Evolutionary conservation across 1,140 invertebrate genomes (phyloP).

Genomic region (Cyclargus thomasi): DNA sequence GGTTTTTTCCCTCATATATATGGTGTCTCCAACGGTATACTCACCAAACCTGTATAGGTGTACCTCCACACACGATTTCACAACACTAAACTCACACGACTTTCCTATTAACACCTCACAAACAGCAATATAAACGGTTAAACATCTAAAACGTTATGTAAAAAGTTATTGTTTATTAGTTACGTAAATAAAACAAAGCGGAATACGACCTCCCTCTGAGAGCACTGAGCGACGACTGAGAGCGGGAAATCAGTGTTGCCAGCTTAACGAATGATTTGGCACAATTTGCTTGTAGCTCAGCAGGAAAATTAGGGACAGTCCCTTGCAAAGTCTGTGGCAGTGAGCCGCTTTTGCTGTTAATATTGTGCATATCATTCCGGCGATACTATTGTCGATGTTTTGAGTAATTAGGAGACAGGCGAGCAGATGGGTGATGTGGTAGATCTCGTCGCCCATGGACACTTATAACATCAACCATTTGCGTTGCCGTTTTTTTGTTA

Average conservation of each 20-base stretch:
- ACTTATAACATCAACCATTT: no score
- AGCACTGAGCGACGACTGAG: neutral
- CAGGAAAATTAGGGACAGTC: no score
- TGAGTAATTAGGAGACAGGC: no score
- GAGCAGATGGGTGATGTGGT: no score
- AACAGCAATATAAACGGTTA: neutral
- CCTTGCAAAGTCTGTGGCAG: no score
- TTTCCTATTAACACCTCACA: neutral
- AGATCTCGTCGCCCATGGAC: no score
- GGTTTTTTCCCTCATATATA: neutral
- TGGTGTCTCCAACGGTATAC: neutral
- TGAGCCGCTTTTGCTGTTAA: no score
- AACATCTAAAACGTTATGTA: neutral
- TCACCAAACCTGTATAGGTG: neutral
- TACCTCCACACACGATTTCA: neutral
- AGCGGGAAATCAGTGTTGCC: neutral
- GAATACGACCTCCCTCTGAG: neutral
- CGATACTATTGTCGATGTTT: no score
- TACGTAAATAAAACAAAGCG: neutral
- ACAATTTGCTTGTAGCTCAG: neutral
- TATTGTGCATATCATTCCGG: no score
- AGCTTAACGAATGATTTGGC: neutral
- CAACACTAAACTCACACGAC: neutral
- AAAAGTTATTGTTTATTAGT: neutral
- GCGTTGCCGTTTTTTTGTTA: no score